These are phyloP conservation scores for Tubiluchus corallicola DNA, from an alignment of 2,888 invertebrate species.

Conservation along the genomic window DNA sequence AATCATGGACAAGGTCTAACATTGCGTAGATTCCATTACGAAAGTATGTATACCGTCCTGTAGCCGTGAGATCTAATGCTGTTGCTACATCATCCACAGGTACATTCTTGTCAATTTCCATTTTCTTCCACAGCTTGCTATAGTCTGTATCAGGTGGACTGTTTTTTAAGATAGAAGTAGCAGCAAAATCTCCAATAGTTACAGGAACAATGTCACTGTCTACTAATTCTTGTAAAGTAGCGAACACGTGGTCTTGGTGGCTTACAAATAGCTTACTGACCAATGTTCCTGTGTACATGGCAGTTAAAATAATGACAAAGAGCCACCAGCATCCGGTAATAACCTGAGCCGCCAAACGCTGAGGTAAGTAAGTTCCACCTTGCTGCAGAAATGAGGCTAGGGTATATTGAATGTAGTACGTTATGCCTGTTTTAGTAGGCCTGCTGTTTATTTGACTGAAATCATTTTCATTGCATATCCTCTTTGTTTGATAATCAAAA, in stretches of 20 bases:
- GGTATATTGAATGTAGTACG: no score
- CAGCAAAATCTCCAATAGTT: not conserved
- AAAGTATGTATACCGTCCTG: not conserved
- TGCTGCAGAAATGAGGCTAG: not conserved
- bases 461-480: no score
- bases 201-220: not conserved
- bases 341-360: not conserved
- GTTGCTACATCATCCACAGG: not conserved
- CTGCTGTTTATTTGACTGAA: no score
- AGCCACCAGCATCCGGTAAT: not conserved
- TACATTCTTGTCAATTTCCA: not conserved
- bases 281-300: not conserved
- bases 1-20: no score
- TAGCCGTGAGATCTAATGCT: not conserved
- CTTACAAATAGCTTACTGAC: not conserved
- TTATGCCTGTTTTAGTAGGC: no score
- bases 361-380: not conserved
- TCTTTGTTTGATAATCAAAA: no score
- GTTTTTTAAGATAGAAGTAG: not conserved
- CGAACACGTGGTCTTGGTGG: not conserved
- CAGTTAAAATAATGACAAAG: not conserved
- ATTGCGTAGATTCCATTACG: not conserved
- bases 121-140: slow-evolving; percentile 1
- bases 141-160: not conserved
- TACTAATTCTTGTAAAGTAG: not conserved